phyloP scores from a whole-genome alignment of 2,888 invertebrate genomes.

The Horisme vitalbata region DNA sequence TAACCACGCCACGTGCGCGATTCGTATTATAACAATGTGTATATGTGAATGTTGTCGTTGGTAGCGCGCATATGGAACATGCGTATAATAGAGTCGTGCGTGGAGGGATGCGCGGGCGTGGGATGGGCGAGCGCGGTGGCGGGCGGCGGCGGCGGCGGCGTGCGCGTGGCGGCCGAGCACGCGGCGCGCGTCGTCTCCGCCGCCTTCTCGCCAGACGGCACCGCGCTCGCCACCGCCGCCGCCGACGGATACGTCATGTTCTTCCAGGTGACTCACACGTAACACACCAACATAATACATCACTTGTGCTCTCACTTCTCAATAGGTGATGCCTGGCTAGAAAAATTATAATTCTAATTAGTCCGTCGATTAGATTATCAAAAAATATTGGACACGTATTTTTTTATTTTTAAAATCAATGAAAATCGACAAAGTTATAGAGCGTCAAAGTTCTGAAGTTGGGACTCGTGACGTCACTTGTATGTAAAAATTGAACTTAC shows the following conservation, averaged over 20 bases:
- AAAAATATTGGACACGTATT: too few relatives aligned
- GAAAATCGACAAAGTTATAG: too few relatives aligned
- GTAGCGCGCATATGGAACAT: slow-evolving; percentile 68
- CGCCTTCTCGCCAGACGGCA: slow-evolving; percentile 96
- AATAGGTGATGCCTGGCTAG: too few relatives aligned
- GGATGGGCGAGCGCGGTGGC: slow-evolving; percentile 29
- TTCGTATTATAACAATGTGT: too few relatives aligned
- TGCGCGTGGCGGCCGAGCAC: slow-evolving; percentile 53
- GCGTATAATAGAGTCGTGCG: slow-evolving; percentile 33
- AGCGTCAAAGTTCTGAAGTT: too few relatives aligned
- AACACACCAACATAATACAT: not conserved
- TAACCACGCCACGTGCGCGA: too few relatives aligned
- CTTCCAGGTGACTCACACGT: slow-evolving; percentile 86
- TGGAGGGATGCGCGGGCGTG: slow-evolving; percentile 24
- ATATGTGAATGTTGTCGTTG: slow-evolving; percentile 1
- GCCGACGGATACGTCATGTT: slow-evolving; percentile 95
- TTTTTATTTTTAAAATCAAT: too few relatives aligned
- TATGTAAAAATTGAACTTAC: too few relatives aligned
- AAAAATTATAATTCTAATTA: too few relatives aligned
- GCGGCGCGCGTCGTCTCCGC: slow-evolving; percentile 87
- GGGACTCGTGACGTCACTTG: too few relatives aligned
- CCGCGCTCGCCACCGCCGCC: slow-evolving; percentile 95
- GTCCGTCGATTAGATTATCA: too few relatives aligned
- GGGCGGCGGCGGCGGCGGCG: slow-evolving; percentile 38
- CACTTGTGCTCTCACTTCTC: not conserved